phyloP scores from a whole-genome alignment of 2,113 vertebrate genomes.

The Plectropomus leopardus region DNA sequence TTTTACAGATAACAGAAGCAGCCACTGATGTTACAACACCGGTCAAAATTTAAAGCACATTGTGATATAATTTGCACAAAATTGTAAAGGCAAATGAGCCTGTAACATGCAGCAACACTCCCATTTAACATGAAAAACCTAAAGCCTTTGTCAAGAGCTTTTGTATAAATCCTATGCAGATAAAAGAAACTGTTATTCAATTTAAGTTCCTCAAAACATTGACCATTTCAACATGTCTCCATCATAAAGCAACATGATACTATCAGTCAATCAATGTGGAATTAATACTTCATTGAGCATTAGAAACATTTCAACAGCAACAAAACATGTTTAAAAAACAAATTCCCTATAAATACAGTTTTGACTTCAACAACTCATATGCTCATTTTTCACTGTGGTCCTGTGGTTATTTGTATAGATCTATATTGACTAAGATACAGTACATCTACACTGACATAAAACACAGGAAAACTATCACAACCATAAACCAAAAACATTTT shows the following conservation, averaged over 20 bases:
- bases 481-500: conserved; percentile 1
- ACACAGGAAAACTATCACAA: conserved; percentile 14
- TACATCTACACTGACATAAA: conserved; percentile 20
- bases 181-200: conserved; percentile 13
- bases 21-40: conserved; percentile 16
- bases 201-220: conserved; percentile 15
- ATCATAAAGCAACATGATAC: conserved; percentile 30
- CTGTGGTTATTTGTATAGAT: conserved; percentile 17
- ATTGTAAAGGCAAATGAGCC: background rate
- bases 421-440: conserved; percentile 5
- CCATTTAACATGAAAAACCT: background rate
- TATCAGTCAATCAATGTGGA: conserved; percentile 52
- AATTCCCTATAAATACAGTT: conserved; percentile 62
- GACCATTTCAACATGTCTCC: background rate
- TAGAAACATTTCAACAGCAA: conserved; percentile 54
- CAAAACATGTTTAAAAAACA: conserved; percentile 34
- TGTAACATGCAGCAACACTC: conserved; percentile 4
- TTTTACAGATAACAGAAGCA: conserved; percentile 22
- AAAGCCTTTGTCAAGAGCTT: background rate
- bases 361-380: conserved; percentile 35
- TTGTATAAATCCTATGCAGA: background rate
- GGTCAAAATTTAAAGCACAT: conserved; percentile 21
- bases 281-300: conserved; percentile 79
- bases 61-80: conserved; percentile 20
- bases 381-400: conserved; percentile 27